These are phyloP conservation scores for Euclidia mi DNA, from an alignment of 2,888 invertebrate species.

Conservation along the genomic window DNA sequence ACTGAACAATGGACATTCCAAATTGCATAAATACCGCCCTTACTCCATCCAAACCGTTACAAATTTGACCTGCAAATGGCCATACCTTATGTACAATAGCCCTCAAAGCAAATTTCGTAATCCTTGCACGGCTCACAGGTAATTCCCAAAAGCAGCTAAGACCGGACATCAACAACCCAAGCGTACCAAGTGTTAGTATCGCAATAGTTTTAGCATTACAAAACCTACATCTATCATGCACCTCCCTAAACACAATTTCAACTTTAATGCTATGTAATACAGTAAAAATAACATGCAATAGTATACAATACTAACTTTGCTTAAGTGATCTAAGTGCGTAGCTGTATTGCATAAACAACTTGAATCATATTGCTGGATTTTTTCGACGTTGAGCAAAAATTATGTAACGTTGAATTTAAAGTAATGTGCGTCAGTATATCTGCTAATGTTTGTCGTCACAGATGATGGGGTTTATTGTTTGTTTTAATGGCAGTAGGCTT, in stretches of 20 bases:
- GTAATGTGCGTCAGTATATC: conserved; percentile 4
- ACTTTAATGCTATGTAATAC: not conserved
- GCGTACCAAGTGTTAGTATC: conserved; percentile 28
- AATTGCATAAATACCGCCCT: not conserved
- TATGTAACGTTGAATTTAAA: conserved; percentile 11
- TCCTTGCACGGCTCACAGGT: conserved; percentile 23
- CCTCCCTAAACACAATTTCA: not conserved
- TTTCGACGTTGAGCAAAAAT: conserved; percentile 23
- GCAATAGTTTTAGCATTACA: conserved; percentile 21
- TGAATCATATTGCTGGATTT: conserved; percentile 30
- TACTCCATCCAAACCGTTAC: not conserved
- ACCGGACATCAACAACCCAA: conserved; percentile 44
- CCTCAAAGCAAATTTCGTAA: conserved; percentile 33
- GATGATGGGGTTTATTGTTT: not conserved
- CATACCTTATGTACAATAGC: conserved; percentile 28
- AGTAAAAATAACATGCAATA: not conserved
- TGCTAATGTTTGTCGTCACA: conserved; percentile 8
- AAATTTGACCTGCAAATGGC: not conserved
- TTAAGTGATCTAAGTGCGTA: too few species aligned
- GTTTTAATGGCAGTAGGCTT: not conserved
- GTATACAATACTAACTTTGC: not conserved
- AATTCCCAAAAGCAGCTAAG: conserved; percentile 41
- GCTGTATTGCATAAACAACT: conserved; percentile 43
- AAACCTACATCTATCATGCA: conserved; percentile 8
- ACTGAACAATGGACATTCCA: too few species aligned